A percentile compares a stretch with the other conserved stretches of the same genome.
These are phyloP conservation scores for Alviniconcha strummeri DNA, from an alignment of 2,888 invertebrate genomes.

Conservation along the genomic window DNA sequence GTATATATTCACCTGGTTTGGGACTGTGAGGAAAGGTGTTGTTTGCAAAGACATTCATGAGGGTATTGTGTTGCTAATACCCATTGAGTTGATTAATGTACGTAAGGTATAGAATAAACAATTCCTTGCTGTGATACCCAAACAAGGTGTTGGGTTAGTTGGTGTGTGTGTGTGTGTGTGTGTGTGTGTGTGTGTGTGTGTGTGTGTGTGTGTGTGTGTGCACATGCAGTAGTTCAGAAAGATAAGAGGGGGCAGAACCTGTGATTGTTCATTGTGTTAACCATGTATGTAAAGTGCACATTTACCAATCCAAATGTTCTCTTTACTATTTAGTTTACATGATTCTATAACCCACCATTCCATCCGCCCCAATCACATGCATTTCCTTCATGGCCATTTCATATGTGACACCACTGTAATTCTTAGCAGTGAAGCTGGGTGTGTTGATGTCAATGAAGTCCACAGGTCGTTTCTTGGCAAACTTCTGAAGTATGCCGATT, in stretches of 20 bases:
- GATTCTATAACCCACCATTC: conserved; percentile 36
- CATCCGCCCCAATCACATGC: conserved; percentile 45
- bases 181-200: background rate
- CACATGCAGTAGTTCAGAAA: no score
- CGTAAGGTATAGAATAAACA: no score
- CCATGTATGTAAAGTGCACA: background rate
- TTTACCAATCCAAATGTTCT: background rate
- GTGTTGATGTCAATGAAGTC: conserved; percentile 46
- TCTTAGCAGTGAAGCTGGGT: conserved; percentile 38
- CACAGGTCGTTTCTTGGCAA: conserved; percentile 32
- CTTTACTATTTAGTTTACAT: background rate
- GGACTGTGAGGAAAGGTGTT: no score
- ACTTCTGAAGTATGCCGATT: conserved; percentile 38
- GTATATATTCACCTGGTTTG: no score
- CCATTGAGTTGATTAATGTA: no score
- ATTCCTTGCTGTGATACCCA: no score
- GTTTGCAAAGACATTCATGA: no score
- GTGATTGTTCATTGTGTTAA: no score
- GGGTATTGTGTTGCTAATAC: no score
- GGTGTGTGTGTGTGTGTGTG: background rate
- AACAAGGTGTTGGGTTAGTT: background rate
- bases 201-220: background rate
- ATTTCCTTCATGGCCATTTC: conserved; percentile 48
- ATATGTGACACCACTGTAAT: conserved; percentile 41
- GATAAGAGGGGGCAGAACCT: no score